Evolutionary conservation across 1,140 invertebrate genomes (phyloP).

Genomic region (Philotrypesis tridentata): DNA sequence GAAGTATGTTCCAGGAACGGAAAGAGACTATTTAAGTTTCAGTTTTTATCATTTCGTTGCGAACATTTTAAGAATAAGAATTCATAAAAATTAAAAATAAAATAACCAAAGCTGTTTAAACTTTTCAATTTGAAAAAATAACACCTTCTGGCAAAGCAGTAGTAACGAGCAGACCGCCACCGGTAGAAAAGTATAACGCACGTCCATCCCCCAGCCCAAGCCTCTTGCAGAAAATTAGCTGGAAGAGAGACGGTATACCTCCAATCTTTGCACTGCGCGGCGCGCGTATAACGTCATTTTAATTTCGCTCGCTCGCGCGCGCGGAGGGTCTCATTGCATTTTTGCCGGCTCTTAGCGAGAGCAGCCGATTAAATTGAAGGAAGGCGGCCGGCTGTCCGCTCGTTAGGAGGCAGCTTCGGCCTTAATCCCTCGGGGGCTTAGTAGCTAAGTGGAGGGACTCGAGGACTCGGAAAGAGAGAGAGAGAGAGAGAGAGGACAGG

Average conservation of each 20-base stretch:
- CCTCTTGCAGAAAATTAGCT: too few relatives aligned
- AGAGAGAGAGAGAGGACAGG: conserved; percentile 34
- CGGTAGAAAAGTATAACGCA: too few relatives aligned
- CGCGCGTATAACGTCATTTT: not conserved
- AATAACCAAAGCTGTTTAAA: too few relatives aligned
- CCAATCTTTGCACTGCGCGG: not conserved
- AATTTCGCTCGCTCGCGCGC: not conserved
- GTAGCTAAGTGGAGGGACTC: conserved; percentile 51
- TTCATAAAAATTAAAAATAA: too few relatives aligned
- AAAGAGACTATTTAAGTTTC: too few relatives aligned
- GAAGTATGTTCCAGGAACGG: too few relatives aligned
- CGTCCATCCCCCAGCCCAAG: too few relatives aligned
- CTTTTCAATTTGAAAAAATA: too few relatives aligned
- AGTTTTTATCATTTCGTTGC: too few relatives aligned
- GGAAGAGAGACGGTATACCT: not conserved
- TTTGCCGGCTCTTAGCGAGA: not conserved
- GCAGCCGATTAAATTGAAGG: conserved; percentile 39
- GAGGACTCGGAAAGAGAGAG: not conserved
- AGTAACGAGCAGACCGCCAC: too few relatives aligned
- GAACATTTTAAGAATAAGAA: too few relatives aligned
- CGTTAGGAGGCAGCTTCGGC: conserved; percentile 42
- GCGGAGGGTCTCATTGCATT: not conserved
- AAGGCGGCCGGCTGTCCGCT: conserved; percentile 8
- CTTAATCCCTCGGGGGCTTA: conserved; percentile 50
- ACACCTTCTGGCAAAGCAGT: too few relatives aligned